Evolutionary conservation across 2,797 vertebrate genomes (phyloP), one percentile per base, ranked within the genome.

Genomic region (Diglossa cyanea): DNA sequence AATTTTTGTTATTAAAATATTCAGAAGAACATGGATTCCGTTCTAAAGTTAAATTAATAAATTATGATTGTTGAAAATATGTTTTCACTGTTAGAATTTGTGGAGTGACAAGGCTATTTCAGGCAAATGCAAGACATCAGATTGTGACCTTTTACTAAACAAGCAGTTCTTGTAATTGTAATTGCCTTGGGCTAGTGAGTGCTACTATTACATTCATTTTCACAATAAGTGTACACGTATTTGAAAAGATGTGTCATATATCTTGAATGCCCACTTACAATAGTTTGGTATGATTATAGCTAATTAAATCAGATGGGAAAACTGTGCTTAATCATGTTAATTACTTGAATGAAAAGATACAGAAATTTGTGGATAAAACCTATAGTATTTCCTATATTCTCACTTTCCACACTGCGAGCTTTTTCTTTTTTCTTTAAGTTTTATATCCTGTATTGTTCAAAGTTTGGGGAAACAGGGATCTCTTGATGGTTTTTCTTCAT

Each of bases 101-200:
- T 79, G 71, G 40, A 92, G 30, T 90, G 80, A 82, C 61, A 96
- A 76, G 78, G 90, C 81, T 95, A 81, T 96, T 90, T 88, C 61
- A 92, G 88, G 67, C 26, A 26, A 96, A 87, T 76, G 54, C 35
- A 94, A 93, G 72, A 58, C 72, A 94, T 94, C 61, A 71, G 15
- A 89, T 90, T 93, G 68, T 97, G 94, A 97, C 94, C 96, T 98
- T 97, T 96, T 96, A 90, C 86, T 88, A 96, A 86, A 94, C 72
- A 94, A 95, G 65, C 72, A 84, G 42, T 94, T 96, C 72, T 89
- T 50, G 13, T 94, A 83, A 94, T 90, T 96, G 14, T 93, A 96
- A 90, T 97, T 96, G 76, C 92, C 80, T 95, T 91, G n/a, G 87
- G 83, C 55, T 95, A 94, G 76, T 90, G 50, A 84, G 91, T 81